Evolutionary conservation across 2,888 invertebrate species (phyloP).

Genomic region (Sarcophaga rosellei): DNA sequence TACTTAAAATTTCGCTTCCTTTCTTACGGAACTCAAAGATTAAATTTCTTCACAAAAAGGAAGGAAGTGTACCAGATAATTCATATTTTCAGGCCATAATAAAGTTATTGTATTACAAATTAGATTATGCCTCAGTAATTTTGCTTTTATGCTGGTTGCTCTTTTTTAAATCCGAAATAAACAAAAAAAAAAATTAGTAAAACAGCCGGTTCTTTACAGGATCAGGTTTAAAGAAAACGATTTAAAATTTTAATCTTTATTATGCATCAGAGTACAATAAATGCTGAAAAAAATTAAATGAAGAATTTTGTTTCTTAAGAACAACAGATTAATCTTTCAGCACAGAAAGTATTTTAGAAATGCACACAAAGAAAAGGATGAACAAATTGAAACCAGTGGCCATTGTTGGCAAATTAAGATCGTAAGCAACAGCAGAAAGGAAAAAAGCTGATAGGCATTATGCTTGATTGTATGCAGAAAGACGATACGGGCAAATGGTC

Average conservation of each 20-base stretch:
- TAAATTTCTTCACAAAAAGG: slow-evolving; percentile 43
- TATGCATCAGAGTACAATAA: slow-evolving; percentile 7
- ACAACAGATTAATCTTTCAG: slow-evolving; percentile 43
- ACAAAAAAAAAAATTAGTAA: slow-evolving; percentile 18
- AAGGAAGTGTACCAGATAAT: not conserved
- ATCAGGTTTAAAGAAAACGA: slow-evolving; percentile 6
- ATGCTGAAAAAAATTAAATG: slow-evolving; percentile 24
- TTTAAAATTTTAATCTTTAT: slow-evolving; percentile 47
- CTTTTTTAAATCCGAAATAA: not conserved
- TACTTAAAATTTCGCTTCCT: slow-evolving; percentile 24
- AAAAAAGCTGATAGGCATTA: slow-evolving; percentile 7
- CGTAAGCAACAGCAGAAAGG: slow-evolving; percentile 16
- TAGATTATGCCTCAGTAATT: slow-evolving; percentile 53
- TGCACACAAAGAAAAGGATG: not conserved
- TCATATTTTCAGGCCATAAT: slow-evolving; percentile 22
- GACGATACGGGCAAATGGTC: slow-evolving; percentile 55
- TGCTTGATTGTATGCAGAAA: not conserved
- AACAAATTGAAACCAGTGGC: slow-evolving; percentile 13
- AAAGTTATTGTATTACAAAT: slow-evolving; percentile 61
- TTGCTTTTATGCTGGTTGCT: slow-evolving; percentile 28
- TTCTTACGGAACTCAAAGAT: slow-evolving; percentile 51
- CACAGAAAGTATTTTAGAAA: not conserved
- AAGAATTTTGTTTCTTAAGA: slow-evolving; percentile 36
- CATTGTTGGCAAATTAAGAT: slow-evolving; percentile 61
- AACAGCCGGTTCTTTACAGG: slow-evolving; percentile 45